Evolutionary conservation across 2,888 invertebrate genomes (phyloP).

Genomic region (Chrysomela aeneicollis): DNA sequence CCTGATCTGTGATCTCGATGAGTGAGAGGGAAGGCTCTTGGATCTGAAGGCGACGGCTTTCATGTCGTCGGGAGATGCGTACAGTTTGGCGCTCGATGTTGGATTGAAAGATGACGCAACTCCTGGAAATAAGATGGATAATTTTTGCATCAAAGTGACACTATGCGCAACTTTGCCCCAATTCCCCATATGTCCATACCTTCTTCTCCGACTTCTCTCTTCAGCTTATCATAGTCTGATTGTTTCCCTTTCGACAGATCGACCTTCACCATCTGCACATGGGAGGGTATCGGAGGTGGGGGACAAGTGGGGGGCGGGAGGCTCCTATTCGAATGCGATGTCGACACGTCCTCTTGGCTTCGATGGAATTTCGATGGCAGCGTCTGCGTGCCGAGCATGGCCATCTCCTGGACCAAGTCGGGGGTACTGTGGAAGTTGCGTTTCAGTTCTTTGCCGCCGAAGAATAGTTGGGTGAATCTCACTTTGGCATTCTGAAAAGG

Average conservation of each 20-base stretch:
- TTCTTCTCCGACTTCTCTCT: conserved; percentile 54
- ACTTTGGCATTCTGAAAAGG: conserved; percentile 64
- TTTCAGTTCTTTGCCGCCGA: conserved; percentile 68
- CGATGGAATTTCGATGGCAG: conserved; percentile 65
- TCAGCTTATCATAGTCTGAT: conserved; percentile 55
- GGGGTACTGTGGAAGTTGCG: conserved; percentile 92
- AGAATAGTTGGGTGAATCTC: conserved; percentile 63
- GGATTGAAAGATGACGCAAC: conserved; percentile 91
- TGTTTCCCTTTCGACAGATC: conserved; percentile 64
- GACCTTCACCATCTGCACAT: conserved; percentile 75
- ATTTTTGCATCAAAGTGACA: too few species aligned
- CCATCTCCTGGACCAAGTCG: conserved; percentile 69
- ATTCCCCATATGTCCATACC: conserved; percentile 43
- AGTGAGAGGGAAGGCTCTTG: conserved; percentile 65
- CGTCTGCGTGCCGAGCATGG: conserved; percentile 39
- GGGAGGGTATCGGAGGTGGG: conserved; percentile 78
- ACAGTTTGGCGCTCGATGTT: conserved; percentile 82
- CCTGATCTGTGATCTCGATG: conserved; percentile 67
- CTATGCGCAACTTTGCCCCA: too few species aligned
- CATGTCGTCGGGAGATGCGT: conserved; percentile 88
- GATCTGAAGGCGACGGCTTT: conserved; percentile 74
- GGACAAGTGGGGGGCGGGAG: conserved; percentile 83
- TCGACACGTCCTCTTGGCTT: conserved; percentile 75
- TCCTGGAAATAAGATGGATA: conserved; percentile 56
- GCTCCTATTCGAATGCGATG: conserved; percentile 54